Base-by-base conservation (phyloP, 2,797 vertebrate genomes). In the Margarornis squamiger region DNA sequence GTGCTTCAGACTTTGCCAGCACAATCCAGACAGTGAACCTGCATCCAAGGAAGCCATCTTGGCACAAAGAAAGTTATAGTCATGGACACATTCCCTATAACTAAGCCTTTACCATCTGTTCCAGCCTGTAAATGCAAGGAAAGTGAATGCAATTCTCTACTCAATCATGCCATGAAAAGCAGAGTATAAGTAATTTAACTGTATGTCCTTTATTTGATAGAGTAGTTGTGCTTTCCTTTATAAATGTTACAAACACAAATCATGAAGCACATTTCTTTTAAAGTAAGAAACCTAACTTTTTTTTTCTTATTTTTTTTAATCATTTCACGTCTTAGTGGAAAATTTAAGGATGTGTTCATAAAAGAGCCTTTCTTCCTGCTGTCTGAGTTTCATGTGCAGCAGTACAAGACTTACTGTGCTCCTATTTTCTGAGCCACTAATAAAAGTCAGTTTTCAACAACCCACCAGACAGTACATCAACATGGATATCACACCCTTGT, bases 101-200 rank as follows among this genome's bases (percentile, higher is more conserved):
- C 88, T 88, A 88, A 96, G 55, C 4, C n/a, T 93, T 85, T 65
- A 48, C 58, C 72, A 95, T 95, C 95, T 97, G 90, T 91, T 96
- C 45, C 73, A 71, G 84, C 46, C 71, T 92, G 27, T 81, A 90
- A 95, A 93, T 39, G 32, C 63, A 92, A 90, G 51, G 30, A 85
- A 92, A 90, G 95, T 74, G 10, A 91, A 80, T n/a, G 71, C 94
- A 91, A 95, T 94, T 95, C 90, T 95, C 72, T 93, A 70, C 71
- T 74, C 46, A 92, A 79, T 92, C 65, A 65, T 67, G 49, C 63
- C 38, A 95, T 91, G 87, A 95, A 95, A 93, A 55, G 26, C 74
- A 91, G 88, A 90, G 86, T 76, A n/a, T 71, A 93, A 95, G 32
- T 94, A 48, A 89, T 82, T 92, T 95, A 84, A 90, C 55, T 72